Percentiles rank a stretch among this genome's conserved stretches.
phyloP scores from a whole-genome alignment of 2,888 invertebrate genomes.

The Lutraria lutraria region DNA sequence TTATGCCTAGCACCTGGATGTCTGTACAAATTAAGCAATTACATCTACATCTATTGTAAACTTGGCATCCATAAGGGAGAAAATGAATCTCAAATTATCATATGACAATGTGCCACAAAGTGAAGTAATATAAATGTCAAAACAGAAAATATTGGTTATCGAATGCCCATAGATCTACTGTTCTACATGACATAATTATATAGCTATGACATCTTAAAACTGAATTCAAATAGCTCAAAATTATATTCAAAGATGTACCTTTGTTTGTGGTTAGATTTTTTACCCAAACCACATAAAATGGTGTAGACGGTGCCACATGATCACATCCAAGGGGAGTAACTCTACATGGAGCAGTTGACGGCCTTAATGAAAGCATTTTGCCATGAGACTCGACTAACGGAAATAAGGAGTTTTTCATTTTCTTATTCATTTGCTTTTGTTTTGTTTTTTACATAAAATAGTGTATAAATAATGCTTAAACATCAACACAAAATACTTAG shows the following conservation, averaged over 20 bases:
- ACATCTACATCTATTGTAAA: too few species aligned
- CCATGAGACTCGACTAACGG: background rate
- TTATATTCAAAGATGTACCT: background rate
- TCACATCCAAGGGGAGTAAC: slow-evolving; percentile 60
- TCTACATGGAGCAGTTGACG: slow-evolving; percentile 62
- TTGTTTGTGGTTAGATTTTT: slow-evolving; percentile 42
- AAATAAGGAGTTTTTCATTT: slow-evolving; percentile 16
- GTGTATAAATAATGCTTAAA: background rate
- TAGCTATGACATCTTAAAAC: background rate
- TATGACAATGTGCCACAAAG: too few species aligned
- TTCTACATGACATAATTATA: background rate
- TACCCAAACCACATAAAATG: slow-evolving; percentile 75
- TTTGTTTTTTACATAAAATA: background rate
- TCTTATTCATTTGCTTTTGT: background rate
- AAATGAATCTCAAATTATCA: too few species aligned
- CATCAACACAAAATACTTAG: background rate
- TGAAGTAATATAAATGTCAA: too few species aligned
- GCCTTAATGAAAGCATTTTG: slow-evolving; percentile 61
- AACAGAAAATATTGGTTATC: too few species aligned
- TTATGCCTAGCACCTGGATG: too few species aligned
- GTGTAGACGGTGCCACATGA: slow-evolving; percentile 48
- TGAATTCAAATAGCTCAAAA: too few species aligned
- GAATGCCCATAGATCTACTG: too few species aligned
- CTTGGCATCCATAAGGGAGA: too few species aligned
- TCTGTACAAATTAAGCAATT: too few species aligned